phyloP scores from a whole-genome alignment of 1,140 invertebrate genomes.

The Eciton burchellii region DNA sequence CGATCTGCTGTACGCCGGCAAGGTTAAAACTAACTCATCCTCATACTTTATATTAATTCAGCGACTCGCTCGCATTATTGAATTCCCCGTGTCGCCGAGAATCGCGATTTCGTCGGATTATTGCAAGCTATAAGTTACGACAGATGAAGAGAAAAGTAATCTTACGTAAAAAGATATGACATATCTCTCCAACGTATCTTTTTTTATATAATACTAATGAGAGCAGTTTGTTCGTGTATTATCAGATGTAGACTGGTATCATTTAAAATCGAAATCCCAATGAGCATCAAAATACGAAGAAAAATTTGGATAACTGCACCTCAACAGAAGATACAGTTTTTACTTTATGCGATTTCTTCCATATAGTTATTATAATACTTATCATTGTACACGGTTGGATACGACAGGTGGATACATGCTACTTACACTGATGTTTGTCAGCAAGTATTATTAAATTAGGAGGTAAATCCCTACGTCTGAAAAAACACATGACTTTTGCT shows the following conservation, averaged over 20 bases:
- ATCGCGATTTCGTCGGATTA: background rate
- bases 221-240: no score
- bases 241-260: no score
- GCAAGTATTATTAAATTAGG: constrained; percentile 96
- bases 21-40: constrained; percentile 43
- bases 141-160: no score
- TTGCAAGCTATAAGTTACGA: no score
- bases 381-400: background rate
- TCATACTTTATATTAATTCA: constrained; percentile 39
- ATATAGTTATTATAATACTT: constrained; percentile 34
- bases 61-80: constrained; percentile 16
- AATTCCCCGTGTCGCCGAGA: background rate
- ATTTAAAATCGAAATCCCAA: background rate
- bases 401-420: constrained; percentile 23
- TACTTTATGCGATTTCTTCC: no score
- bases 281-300: no score
- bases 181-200: no score
- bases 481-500: constrained; percentile 99
- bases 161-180: no score
- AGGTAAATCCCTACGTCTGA: constrained; percentile 97
- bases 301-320: constrained; percentile 19
- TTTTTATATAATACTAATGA: no score
- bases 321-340: background rate
- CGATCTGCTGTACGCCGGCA: constrained; percentile 36
- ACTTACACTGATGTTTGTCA: constrained; percentile 99